Evolutionary conservation across 1,140 invertebrate genomes (phyloP).

Genomic region (Drosophila nannoptera): DNA sequence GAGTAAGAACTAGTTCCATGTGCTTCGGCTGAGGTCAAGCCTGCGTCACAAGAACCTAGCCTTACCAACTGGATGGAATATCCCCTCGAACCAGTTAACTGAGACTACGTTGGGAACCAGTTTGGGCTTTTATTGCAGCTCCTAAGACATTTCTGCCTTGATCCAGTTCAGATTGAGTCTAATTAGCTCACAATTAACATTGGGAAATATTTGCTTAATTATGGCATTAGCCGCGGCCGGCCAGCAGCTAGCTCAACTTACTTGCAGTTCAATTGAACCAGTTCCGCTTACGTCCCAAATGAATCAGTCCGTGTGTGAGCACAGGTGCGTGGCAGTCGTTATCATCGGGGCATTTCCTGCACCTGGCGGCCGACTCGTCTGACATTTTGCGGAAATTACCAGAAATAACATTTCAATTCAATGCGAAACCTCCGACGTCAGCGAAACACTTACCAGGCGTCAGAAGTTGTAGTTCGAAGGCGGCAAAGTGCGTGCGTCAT

Average conservation of each 20-base stretch:
- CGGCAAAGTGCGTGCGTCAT: slow-evolving; percentile 15
- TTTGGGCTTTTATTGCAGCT: neutral
- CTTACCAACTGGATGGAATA: neutral
- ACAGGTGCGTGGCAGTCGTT: slow-evolving; percentile 18
- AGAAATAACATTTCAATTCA: slow-evolving; percentile 17
- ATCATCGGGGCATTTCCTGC: slow-evolving; percentile 27
- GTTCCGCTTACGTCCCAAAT: too few species aligned
- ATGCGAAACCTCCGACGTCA: slow-evolving; percentile 25
- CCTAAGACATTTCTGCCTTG: neutral
- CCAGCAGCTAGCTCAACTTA: neutral
- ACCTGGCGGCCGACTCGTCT: neutral
- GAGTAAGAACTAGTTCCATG: neutral
- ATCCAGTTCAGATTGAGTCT: neutral
- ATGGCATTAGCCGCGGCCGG: neutral
- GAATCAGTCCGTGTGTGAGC: too few species aligned
- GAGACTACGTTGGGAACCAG: neutral
- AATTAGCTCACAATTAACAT: neutral
- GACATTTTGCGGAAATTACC: slow-evolving; percentile 25
- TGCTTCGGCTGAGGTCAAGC: too few species aligned
- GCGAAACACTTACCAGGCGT: slow-evolving; percentile 3
- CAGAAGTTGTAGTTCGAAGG: neutral
- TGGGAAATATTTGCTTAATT: neutral
- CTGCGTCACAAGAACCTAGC: too few species aligned
- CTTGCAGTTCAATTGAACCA: slow-evolving; percentile 7
- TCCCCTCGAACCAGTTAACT: neutral